These are phyloP conservation scores for Hippopotamyrus pictus DNA, from an alignment of 2,797 vertebrate genomes.

Conservation along the genomic window DNA sequence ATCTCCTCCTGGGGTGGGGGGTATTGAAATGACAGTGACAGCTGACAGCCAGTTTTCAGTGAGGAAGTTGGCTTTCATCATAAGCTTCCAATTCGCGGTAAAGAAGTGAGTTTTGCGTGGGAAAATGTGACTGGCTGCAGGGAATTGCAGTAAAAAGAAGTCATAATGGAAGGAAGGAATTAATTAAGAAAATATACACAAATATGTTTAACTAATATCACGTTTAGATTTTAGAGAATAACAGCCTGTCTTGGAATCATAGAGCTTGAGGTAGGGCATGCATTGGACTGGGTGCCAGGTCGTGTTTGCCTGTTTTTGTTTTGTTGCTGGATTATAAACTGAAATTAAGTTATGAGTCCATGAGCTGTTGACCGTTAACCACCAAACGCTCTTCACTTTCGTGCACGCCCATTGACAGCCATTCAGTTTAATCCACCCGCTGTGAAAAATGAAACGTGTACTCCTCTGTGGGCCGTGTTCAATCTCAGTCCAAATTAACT, in stretches of 20 bases:
- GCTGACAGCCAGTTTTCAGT: conserved; percentile 67
- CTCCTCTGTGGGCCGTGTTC: conserved; percentile 43
- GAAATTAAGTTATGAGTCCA: neutral
- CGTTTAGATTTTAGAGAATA: neutral
- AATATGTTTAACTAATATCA: neutral
- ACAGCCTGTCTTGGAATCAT: neutral
- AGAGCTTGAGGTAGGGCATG: neutral
- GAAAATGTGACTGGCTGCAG: conserved; percentile 53
- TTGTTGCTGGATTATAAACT: neutral
- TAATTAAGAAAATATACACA: conserved; percentile 4
- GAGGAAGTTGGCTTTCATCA: conserved; percentile 64
- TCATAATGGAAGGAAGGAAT: conserved; percentile 11
- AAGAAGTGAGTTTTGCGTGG: conserved; percentile 54
- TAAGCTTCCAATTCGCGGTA: conserved; percentile 59
- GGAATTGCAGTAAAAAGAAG: conserved; percentile 37
- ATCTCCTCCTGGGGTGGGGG: neutral
- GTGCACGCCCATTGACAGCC: conserved; percentile 43
- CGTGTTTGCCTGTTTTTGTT: neutral
- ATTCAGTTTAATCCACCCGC: neutral
- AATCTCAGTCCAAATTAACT: conserved; percentile 56
- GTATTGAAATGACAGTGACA: conserved; percentile 54
- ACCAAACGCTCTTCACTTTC: conserved; percentile 35
- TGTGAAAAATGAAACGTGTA: conserved; percentile 27
- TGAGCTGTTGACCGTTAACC: conserved; percentile 18
- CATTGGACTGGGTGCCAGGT: neutral